These are phyloP conservation scores for Lordiphosa fenestrarum DNA, from an alignment of 2,888 invertebrate species.

Conservation along the genomic window DNA sequence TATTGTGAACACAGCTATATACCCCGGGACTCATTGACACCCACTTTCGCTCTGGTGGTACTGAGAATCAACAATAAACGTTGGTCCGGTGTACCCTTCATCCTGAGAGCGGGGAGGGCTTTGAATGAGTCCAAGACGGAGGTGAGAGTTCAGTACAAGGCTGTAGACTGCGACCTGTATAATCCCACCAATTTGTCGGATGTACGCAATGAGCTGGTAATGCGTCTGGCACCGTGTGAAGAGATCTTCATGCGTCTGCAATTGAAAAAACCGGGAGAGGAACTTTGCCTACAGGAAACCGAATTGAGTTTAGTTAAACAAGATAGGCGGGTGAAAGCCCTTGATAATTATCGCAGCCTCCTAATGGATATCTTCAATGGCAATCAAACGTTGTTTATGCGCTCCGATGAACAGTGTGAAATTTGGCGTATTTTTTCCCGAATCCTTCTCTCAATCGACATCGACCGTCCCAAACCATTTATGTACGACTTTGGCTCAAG, in stretches of 20 bases:
- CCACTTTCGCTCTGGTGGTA: slow-evolving; percentile 55
- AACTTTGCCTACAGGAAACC: slow-evolving; percentile 38
- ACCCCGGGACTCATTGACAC: slow-evolving; percentile 54
- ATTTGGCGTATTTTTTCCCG: slow-evolving; percentile 65
- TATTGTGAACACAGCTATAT: slow-evolving; percentile 55
- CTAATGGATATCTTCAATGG: slow-evolving; percentile 53
- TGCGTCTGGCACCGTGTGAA: slow-evolving; percentile 43
- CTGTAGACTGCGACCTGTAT: slow-evolving; percentile 31
- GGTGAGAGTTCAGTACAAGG: slow-evolving; percentile 54
- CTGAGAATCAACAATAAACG: slow-evolving; percentile 48
- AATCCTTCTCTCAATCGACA: slow-evolving; percentile 39
- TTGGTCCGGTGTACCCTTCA: slow-evolving; percentile 56
- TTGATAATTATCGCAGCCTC: slow-evolving; percentile 17
- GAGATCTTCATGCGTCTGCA: slow-evolving; percentile 61
- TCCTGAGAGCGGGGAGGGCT: slow-evolving; percentile 53
- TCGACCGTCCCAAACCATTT: slow-evolving; percentile 42
- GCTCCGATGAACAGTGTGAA: slow-evolving; percentile 59
- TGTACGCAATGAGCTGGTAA: slow-evolving; percentile 48
- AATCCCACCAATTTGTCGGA: background rate
- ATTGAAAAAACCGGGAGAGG: slow-evolving; percentile 39
- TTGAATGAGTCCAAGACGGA: slow-evolving; percentile 53
- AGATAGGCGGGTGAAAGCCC: slow-evolving; percentile 11
- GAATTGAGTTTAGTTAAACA: slow-evolving; percentile 34
- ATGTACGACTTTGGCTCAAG: slow-evolving; percentile 46
- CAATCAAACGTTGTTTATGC: slow-evolving; percentile 62